Evolutionary conservation across 2,888 invertebrate species (phyloP), one percentile per base, ranked within the genome.

Genomic region (Elysia crispata): DNA sequence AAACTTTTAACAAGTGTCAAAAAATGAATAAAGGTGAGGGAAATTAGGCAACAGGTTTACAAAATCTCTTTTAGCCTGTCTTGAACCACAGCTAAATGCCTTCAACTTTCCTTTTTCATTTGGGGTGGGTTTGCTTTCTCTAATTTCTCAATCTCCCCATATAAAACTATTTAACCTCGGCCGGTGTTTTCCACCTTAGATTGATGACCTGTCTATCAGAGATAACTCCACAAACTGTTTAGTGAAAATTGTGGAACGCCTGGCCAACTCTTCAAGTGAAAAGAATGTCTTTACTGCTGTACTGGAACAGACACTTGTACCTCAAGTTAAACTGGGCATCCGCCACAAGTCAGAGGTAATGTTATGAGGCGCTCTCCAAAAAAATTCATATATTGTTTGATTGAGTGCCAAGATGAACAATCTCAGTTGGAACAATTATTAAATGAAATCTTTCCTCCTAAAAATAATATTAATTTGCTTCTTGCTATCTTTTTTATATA

Each of bases 171-270:
- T 28, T 66, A 25, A 23, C 18, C 67, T 67, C 3, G 30, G 15
- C 50, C 64, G 49, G 20, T 57, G n/a, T 23, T 64, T 60, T 23
- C 49, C 25, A 31, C 84, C 88, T 8, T 84, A 95, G 89, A 96
- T 96, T 87, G 95, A 95, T 85, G 98, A 98, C 91, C 93, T 97
- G 86, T 96, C 97, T 0, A 92, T 98, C 84, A 94, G 95, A 72
- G 97, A 97, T 86, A 95, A 94, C 88, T 95, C 97, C 13, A 94
- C 95, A 0, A 93, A 96, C 86, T 95, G 95, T 87, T 92, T 98
- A 74, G 95, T 95, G 87, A 93, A 93, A 81, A 92, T 97, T 81
- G 93, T 95, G 8, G 95, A 76, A 23, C 62, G 25, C 41, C 62
- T 80, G 62, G 49, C 76, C 25, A 28, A 31, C 13, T 3, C 69